Percentiles rank a stretch among this genome's conserved stretches.
phyloP scores from a whole-genome alignment of 1,140 invertebrate genomes.

The Sycophaga agraensis region DNA sequence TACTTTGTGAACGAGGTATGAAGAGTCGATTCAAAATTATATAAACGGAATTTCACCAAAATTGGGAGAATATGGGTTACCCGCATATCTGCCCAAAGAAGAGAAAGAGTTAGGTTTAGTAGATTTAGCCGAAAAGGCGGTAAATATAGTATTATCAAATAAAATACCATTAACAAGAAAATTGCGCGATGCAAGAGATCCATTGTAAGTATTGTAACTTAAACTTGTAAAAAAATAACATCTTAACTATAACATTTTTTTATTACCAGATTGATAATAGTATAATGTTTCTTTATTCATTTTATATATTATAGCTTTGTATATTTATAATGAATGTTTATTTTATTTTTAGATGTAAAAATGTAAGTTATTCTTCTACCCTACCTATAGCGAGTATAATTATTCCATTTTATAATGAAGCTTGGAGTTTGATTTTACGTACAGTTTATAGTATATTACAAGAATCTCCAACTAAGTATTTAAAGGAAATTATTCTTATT shows the following conservation, averaged over 20 bases:
- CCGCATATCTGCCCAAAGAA: too few relatives aligned
- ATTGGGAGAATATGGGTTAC: too few relatives aligned
- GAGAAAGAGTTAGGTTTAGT: too few relatives aligned
- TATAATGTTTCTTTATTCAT: too few relatives aligned
- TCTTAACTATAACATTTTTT: too few relatives aligned
- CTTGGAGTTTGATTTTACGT: conserved; percentile 82
- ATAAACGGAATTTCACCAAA: neutral
- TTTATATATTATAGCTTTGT: too few relatives aligned
- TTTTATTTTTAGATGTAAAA: conserved; percentile 63
- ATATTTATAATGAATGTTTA: too few relatives aligned
- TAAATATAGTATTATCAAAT: conserved; percentile 86
- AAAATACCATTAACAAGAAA: conserved; percentile 83
- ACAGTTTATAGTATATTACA: conserved; percentile 83
- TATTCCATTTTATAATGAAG: conserved; percentile 93
- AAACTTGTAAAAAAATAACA: too few relatives aligned
- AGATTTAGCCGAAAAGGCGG: too few relatives aligned
- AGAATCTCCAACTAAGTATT: conserved; percentile 75
- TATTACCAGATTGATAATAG: too few relatives aligned
- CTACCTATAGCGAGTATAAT: conserved; percentile 84
- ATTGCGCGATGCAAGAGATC: conserved; percentile 78
- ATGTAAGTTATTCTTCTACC: conserved; percentile 71
- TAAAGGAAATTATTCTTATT: conserved; percentile 90
- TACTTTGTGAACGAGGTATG: too few relatives aligned
- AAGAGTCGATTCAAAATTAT: neutral
- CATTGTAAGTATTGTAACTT: conserved; percentile 59